These are phyloP conservation scores for Myodes glareolus DNA, from an alignment of 2,113 vertebrate species.

Conservation along the genomic window DNA sequence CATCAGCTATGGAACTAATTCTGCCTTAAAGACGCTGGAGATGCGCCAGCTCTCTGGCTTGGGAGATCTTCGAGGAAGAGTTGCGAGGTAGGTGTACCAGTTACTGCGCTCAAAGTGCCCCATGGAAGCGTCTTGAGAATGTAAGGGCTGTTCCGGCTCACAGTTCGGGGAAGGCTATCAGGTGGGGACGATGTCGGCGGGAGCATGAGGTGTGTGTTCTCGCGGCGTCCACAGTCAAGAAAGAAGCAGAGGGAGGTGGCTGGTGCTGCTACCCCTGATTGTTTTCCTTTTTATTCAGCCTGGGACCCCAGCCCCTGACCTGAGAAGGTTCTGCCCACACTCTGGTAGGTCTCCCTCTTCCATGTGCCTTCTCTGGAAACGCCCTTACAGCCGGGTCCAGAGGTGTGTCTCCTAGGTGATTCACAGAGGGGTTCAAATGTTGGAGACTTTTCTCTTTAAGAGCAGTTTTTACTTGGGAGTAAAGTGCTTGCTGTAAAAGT, in stretches of 20 bases:
- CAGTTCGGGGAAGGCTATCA: too few species aligned
- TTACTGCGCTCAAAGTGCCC: neutral
- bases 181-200: neutral
- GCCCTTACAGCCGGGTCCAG: neutral
- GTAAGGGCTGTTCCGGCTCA: neutral
- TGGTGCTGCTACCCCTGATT: neutral
- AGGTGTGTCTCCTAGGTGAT: neutral
- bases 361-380: neutral
- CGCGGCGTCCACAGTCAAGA: neutral
- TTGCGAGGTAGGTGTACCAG: constrained; percentile 83
- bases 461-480: neutral
- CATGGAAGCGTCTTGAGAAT: neutral
- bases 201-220: neutral
- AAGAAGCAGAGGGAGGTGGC: neutral
- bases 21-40: constrained; percentile 89
- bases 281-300: neutral
- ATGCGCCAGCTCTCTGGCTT: constrained; percentile 88
- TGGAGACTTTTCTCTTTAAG: neutral
- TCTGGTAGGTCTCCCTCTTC: neutral
- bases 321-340: neutral
- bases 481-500: neutral
- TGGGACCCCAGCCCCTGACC: neutral
- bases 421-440: neutral
- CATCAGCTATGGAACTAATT: constrained; percentile 88
- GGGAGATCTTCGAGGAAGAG: constrained; percentile 88